Base-by-base conservation (phyloP, 2,888 invertebrate species). In the Morpho deidamia region DNA sequence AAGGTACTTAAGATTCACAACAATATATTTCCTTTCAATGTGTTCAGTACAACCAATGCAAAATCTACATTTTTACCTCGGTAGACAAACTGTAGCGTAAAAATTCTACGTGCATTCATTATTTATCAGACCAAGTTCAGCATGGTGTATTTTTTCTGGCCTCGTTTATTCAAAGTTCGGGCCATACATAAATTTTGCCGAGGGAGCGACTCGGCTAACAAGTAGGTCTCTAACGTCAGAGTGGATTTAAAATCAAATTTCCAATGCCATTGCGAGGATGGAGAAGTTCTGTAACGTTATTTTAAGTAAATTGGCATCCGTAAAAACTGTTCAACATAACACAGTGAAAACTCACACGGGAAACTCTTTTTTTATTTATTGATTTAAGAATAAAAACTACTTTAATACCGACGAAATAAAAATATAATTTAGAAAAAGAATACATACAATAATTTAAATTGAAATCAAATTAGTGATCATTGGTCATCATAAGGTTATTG, bases 171-270 rank as follows among this genome's bases (percentile, higher is more conserved):
- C 51, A 49, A 54, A 58, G 56, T 51, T 53, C 44, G 56, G 56
- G 57, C 56, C 59, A 61, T 61, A 61, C 63, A 65, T 65, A 65
- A 65, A 65, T 65, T n/a, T 64, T 53, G 59, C 33, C 52, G 56
- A 45, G 54, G 48, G 55, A 61, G 50, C 53, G 57, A 56, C 59
- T 60, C 61, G 59, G 59, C 58, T 61, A 62, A 60, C 60, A 59
- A 58, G 56, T 56, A 57, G 45, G 8, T 53, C 23, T 14, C 14
- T 23, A 23, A 23, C 14, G 41, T 38, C 46, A 12, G 48, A 47
- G 53, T 37, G 49, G 50, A 41, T 48, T 44, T 40, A 54, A 58
- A 51, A 45, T 47, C 49, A 49, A 42, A 49, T 49, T 49, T 42
- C 49, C 11, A 41, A 41, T 48, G 48, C 48, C 49, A 49, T 35